Percentiles rank a stretch among this genome's conserved stretches.
These are phyloP conservation scores for Eulithis prunata DNA, from an alignment of 2,888 invertebrate species.

Conservation along the genomic window DNA sequence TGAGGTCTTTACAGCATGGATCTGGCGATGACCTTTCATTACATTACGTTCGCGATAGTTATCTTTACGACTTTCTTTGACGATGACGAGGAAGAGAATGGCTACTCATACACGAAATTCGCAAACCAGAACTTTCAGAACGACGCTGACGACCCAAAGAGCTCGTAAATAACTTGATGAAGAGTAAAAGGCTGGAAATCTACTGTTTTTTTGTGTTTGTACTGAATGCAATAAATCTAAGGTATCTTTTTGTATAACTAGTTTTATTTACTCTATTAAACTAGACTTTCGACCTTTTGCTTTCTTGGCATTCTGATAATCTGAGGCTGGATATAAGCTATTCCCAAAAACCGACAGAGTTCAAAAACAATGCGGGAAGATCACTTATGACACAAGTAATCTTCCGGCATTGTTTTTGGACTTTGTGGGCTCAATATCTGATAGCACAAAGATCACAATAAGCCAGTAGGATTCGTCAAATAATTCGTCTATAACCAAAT, in stretches of 20 bases:
- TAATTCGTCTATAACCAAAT: no score
- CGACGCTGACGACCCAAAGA: not conserved
- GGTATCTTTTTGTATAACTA: not conserved
- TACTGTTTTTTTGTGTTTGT: constrained; percentile 5
- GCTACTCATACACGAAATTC: constrained; percentile 18
- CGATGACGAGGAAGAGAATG: constrained; percentile 29
- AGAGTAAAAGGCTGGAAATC: constrained; percentile 4
- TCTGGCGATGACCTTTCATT: constrained; percentile 52
- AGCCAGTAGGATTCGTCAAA: no score
- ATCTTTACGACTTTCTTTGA: constrained; percentile 43
- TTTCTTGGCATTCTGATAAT: no score
- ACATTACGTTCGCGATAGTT: constrained; percentile 50
- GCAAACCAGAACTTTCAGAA: not conserved
- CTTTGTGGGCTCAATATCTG: no score
- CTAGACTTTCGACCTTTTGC: not conserved
- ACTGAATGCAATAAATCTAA: constrained; percentile 19
- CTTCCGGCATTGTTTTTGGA: no score
- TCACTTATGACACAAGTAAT: no score
- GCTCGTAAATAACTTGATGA: constrained; percentile 12
- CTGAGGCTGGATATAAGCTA: no score
- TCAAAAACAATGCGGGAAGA: no score
- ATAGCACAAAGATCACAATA: no score
- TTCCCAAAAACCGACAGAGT: no score
- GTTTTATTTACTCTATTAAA: not conserved
- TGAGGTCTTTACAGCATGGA: constrained; percentile 48